Evolutionary conservation across 2,888 invertebrate genomes (phyloP).

Genomic region (Hermaeophaga mercurialis): DNA sequence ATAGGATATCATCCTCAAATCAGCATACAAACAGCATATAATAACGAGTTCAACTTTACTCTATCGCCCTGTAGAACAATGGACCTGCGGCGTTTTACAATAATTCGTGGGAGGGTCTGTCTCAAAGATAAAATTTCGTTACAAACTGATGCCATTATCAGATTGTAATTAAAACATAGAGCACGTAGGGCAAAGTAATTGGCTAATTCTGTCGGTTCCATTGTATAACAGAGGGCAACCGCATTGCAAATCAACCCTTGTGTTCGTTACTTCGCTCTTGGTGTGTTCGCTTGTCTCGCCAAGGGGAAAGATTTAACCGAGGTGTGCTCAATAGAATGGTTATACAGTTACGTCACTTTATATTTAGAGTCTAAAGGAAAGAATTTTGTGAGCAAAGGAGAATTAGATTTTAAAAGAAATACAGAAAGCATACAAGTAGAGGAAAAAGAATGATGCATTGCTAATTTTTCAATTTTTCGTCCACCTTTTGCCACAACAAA

Average conservation of each 20-base stretch:
- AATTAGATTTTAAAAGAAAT: too few relatives aligned
- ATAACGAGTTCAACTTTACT: too few relatives aligned
- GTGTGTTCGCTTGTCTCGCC: not conserved
- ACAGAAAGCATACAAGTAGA: too few relatives aligned
- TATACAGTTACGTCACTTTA: not conserved
- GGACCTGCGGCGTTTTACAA: conserved; percentile 18
- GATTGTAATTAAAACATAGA: conserved; percentile 59
- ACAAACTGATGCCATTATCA: conserved; percentile 52
- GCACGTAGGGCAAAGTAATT: conserved; percentile 56
- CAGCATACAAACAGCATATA: too few relatives aligned
- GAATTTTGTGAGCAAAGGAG: too few relatives aligned
- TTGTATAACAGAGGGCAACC: conserved; percentile 59
- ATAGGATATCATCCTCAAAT: too few relatives aligned
- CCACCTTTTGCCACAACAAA: too few relatives aligned
- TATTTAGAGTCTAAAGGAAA: too few relatives aligned
- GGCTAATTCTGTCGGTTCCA: conserved; percentile 57
- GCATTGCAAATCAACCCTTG: conserved; percentile 56
- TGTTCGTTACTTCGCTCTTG: conserved; percentile 50
- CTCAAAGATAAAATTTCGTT: conserved; percentile 42
- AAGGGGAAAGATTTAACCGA: not conserved
- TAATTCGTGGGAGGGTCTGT: conserved; percentile 26
- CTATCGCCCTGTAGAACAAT: not conserved
- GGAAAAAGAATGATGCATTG: too few relatives aligned
- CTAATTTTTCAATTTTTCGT: too few relatives aligned
- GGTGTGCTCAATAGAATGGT: not conserved